These are phyloP conservation scores for Caenorhabditis briggsae DNA, from an alignment of 1,140 invertebrate genomes.

Conservation along the genomic window DNA sequence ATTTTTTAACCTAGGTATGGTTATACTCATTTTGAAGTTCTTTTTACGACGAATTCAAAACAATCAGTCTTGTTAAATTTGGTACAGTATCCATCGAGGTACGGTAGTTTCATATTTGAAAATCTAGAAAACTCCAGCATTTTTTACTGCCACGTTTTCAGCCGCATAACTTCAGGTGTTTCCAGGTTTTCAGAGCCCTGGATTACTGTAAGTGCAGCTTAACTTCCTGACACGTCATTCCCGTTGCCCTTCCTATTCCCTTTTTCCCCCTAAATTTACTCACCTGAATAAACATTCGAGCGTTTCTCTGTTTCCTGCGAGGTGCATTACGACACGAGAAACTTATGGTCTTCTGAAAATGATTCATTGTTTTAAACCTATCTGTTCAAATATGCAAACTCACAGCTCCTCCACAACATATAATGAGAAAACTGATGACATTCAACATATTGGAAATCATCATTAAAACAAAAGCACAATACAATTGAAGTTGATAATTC, in stretches of 20 bases:
- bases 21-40: no score
- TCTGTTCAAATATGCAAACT: neutral
- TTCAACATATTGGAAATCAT: constrained; percentile 43
- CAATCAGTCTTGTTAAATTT: no score
- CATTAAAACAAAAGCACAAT: constrained; percentile 42
- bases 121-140: no score
- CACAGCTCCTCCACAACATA: constrained; percentile 49
- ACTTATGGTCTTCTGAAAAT: constrained; percentile 33
- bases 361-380: constrained; percentile 5
- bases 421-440: constrained; percentile 31
- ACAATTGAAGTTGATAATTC: constrained; percentile 32
- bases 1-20: no score
- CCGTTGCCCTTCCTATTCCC: neutral
- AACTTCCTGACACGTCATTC: neutral
- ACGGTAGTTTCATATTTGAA: no score
- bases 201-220: neutral
- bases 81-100: no score
- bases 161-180: no score
- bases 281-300: constrained; percentile 53
- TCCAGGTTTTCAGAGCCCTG: no score
- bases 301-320: constrained; percentile 31
- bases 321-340: constrained; percentile 29
- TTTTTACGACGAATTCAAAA: no score
- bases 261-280: neutral
- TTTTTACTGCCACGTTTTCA: no score